Percentiles rank a stretch among this genome's conserved stretches.
Conservation (phyloP, 2,888 invertebrate species). For the Hypercompe scribonia region DNA sequence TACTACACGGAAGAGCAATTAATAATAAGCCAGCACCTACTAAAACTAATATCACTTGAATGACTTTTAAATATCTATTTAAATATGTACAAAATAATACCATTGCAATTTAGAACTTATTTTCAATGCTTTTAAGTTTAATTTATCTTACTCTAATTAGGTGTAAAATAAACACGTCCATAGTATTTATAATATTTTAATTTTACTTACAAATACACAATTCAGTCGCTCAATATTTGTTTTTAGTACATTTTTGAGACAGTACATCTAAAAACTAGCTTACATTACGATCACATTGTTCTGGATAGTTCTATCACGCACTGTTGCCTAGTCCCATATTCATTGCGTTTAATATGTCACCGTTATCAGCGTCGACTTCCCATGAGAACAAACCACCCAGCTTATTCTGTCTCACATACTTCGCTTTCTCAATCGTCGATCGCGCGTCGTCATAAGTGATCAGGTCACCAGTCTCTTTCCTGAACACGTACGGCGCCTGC, state of each 20-base stretch:
- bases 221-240: slow-evolving; percentile 59
- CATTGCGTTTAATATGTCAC: slow-evolving; percentile 81
- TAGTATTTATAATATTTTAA: slow-evolving; percentile 42
- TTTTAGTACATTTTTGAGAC: slow-evolving; percentile 58
- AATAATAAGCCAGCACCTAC: not conserved
- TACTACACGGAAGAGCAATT: not conserved
- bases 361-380: slow-evolving; percentile 83
- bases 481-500: slow-evolving; percentile 82
- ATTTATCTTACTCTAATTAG: not conserved
- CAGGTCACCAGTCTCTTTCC: slow-evolving; percentile 75
- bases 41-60: not conserved
- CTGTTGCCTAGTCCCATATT: slow-evolving; percentile 81
- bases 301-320: slow-evolving; percentile 51
- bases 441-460: slow-evolving; percentile 81
- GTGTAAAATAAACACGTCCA: slow-evolving; percentile 21
- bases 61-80: not conserved
- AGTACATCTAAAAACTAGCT: slow-evolving; percentile 51
- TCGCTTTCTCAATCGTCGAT: slow-evolving; percentile 81
- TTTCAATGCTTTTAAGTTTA: not conserved
- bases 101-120: not conserved
- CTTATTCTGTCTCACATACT: slow-evolving; percentile 81
- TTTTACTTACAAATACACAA: slow-evolving; percentile 52
- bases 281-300: slow-evolving; percentile 52
- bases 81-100: not conserved
- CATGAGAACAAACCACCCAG: slow-evolving; percentile 81